Evolutionary conservation across 2,797 vertebrate species (phyloP).

Genomic region (Lemur catta): DNA sequence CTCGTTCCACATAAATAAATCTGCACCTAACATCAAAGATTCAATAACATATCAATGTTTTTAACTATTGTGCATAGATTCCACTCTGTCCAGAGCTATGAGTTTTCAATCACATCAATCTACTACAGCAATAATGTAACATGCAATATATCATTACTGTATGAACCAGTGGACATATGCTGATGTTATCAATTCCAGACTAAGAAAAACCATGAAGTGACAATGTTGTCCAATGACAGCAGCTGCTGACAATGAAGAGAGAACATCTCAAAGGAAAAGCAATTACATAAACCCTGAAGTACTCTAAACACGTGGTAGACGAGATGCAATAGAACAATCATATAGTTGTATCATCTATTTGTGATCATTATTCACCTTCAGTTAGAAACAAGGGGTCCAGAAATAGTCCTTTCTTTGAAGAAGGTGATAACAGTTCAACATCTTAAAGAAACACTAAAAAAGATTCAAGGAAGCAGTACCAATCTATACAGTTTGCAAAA

Average conservation of each 20-base stretch:
- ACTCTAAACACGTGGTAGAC: background rate
- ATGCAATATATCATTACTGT: background rate
- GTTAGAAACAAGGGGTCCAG: background rate
- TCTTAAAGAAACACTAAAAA: background rate
- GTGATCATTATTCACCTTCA: background rate
- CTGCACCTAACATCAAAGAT: background rate
- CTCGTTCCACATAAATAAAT: slow-evolving; percentile 51
- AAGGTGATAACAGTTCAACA: background rate
- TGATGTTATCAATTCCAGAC: slow-evolving; percentile 34
- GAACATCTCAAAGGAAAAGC: background rate
- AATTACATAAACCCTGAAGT: background rate
- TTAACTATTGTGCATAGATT: background rate
- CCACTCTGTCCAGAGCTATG: background rate
- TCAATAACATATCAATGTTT: slow-evolving; percentile 34
- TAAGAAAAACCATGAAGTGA: slow-evolving; percentile 17
- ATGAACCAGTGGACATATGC: background rate
- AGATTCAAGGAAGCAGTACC: background rate
- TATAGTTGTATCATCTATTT: background rate
- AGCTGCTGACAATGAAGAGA: slow-evolving; percentile 17
- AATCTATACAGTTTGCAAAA: background rate
- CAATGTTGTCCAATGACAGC: slow-evolving; percentile 21
- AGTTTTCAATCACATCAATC: slow-evolving; percentile 8
- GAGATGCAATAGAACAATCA: slow-evolving; percentile 4
- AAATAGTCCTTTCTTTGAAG: background rate
- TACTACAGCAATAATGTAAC: background rate